Evolutionary conservation across 2,888 invertebrate species (phyloP), one percentile per base, ranked within the genome.

Genomic region (Aethes cnicana): DNA sequence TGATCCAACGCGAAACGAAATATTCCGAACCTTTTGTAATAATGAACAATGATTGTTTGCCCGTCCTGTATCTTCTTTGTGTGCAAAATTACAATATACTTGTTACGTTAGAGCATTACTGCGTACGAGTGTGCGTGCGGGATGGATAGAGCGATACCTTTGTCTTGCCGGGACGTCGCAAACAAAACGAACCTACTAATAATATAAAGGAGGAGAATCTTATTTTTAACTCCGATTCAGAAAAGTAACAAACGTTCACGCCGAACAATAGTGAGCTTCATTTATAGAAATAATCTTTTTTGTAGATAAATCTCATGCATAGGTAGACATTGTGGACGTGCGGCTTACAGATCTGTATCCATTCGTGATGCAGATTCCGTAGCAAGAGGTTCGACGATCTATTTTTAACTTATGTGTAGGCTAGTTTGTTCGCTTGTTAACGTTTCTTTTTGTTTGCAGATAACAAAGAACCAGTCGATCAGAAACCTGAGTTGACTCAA

Each of bases 31-130:
- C 89, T 87, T 88, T 89, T 89, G 87, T 89, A 84, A 86, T 85
- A 88, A 89, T 87, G 86, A 87, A 88, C 88, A 88, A 87, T 87
- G 86, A 89, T 88, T 88, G 87, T 89, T 88, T 87, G 88, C 83
- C 78, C 84, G 86, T 86, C 82, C 87, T 81, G 78, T 84, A 82
- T 84, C 84, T 81, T 65, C 81, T 89, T 87, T 88, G 88, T 89
- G 87, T 85, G 87, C 85, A 70, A 88, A 88, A 88, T 89, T 88
- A 88, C 88, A 88, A 88, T 89, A 84, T 84, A 83, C 84, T 88
- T 86, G 85, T 86, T 85, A 88, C 84, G 77, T 83, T 84, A 76
- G n/a, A n/a, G 71, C 72, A 78, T 85, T 84, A 84, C 80, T 79
- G 73, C 77, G 66, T 70, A 68, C 41, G 69, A 84, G 86, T 86